phyloP scores from a whole-genome alignment of 2,797 vertebrate species.

The Euthynnus affinis region DNA sequence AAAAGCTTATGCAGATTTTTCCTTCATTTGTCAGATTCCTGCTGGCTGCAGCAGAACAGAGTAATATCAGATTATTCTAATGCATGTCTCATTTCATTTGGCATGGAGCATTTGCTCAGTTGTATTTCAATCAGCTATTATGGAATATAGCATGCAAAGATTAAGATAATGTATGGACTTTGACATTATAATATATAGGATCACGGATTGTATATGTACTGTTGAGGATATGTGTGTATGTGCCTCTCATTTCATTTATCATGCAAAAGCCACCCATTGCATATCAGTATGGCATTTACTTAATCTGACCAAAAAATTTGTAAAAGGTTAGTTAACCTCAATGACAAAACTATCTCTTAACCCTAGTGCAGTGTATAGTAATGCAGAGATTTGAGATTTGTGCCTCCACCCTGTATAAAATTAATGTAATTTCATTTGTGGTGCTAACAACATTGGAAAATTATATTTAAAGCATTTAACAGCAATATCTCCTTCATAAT shows the following conservation, averaged over 20 bases:
- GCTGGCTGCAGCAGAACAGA: conserved; percentile 28
- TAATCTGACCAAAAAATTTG: background rate
- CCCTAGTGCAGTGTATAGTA: too few species aligned
- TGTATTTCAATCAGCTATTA: conserved; percentile 12
- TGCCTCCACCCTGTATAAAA: background rate
- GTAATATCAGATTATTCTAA: conserved; percentile 38
- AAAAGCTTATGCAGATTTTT: conserved; percentile 19
- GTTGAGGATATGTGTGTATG: background rate
- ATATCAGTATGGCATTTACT: background rate
- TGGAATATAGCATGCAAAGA: conserved; percentile 3
- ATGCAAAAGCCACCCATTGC: background rate
- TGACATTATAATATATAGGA: conserved; percentile 1
- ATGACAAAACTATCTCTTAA: too few species aligned
- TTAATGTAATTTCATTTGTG: background rate
- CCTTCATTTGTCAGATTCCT: conserved; percentile 39
- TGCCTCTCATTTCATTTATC: background rate
- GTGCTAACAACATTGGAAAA: too few species aligned
- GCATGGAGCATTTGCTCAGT: conserved; percentile 26
- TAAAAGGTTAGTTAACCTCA: too few species aligned
- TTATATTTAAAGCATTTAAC: too few species aligned
- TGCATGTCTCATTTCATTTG: conserved; percentile 40
- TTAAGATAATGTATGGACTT: conserved; percentile 1
- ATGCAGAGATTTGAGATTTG: too few species aligned
- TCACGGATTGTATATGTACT: conserved; percentile 1
- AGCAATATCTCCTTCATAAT: too few species aligned